phyloP scores from a whole-genome alignment of 2,797 vertebrate genomes.

The Etheostoma nigrum region DNA sequence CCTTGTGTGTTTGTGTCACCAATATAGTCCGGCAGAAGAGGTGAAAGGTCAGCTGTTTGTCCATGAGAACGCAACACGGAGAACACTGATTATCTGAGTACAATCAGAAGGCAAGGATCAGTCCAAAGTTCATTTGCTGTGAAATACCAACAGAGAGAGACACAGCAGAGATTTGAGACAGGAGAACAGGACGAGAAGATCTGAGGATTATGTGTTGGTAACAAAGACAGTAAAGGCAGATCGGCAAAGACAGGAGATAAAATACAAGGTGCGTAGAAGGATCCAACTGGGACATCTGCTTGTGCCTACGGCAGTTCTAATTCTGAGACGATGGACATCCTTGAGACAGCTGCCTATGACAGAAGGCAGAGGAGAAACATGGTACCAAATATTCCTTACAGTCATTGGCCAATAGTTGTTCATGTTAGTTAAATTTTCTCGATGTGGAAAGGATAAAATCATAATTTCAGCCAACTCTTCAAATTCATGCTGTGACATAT shows the following conservation, averaged over 20 bases:
- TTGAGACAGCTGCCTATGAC: slow-evolving; percentile 84
- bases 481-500: background rate
- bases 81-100: slow-evolving; percentile 76
- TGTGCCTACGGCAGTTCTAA: slow-evolving; percentile 20
- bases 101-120: slow-evolving; percentile 71
- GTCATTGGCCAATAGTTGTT: background rate
- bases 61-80: slow-evolving; percentile 59
- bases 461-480: background rate
- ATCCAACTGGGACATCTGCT: slow-evolving; percentile 25
- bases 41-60: slow-evolving; percentile 72
- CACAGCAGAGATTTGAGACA: slow-evolving; percentile 25
- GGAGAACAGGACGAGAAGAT: slow-evolving; percentile 16
- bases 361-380: slow-evolving; percentile 81
- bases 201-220: slow-evolving; percentile 17
- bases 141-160: slow-evolving; percentile 43
- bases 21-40: slow-evolving; percentile 32
- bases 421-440: background rate
- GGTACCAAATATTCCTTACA: slow-evolving; percentile 61
- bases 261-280: background rate
- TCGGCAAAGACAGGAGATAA: slow-evolving; percentile 3
- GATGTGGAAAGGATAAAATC: background rate
- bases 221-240: slow-evolving; percentile 4
- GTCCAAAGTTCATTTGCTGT: slow-evolving; percentile 80
- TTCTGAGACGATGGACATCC: slow-evolving; percentile 84
- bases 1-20: slow-evolving; percentile 63